Conservation (phyloP, 2,888 invertebrate genomes). For the Caenorhabditis sinica region DNA sequence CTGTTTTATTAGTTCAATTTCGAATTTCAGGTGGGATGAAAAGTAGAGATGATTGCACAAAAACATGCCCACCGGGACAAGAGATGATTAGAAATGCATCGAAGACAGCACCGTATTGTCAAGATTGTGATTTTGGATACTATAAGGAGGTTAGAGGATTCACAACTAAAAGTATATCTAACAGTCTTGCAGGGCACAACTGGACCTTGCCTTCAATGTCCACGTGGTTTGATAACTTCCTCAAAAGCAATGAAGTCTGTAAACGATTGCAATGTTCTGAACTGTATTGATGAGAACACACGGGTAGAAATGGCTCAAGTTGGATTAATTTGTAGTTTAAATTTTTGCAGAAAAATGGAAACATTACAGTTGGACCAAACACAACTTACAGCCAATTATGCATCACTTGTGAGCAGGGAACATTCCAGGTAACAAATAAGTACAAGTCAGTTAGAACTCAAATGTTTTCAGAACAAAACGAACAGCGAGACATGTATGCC, state of each 20-base stretch:
- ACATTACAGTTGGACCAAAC: slow-evolving; percentile 21
- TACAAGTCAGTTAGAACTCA: no score
- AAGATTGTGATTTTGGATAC: slow-evolving; percentile 36
- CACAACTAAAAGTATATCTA: neutral
- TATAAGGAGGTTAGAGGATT: slow-evolving; percentile 32
- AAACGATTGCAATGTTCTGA: slow-evolving; percentile 23
- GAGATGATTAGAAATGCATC: slow-evolving; percentile 40
- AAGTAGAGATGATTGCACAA: slow-evolving; percentile 22
- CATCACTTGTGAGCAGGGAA: slow-evolving; percentile 53
- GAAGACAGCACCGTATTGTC: slow-evolving; percentile 24
- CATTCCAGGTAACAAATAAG: slow-evolving; percentile 54
- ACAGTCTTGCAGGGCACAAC: neutral
- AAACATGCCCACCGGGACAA: slow-evolving; percentile 45
- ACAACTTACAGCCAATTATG: slow-evolving; percentile 51
- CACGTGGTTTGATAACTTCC: slow-evolving; percentile 56
- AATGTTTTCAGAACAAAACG: slow-evolving; percentile 30
- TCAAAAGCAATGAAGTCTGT: neutral
- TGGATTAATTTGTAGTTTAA: neutral
- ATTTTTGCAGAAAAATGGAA: slow-evolving; percentile 32
- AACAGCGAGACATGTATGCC: slow-evolving; percentile 38
- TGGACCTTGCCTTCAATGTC: slow-evolving; percentile 57
- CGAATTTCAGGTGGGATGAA: slow-evolving; percentile 22
- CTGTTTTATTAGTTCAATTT: neutral
- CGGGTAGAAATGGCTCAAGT: slow-evolving; percentile 8
- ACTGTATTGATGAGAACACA: slow-evolving; percentile 62